Base-by-base conservation (phyloP, 2,888 invertebrate species). In the Tachina lurida region DNA sequence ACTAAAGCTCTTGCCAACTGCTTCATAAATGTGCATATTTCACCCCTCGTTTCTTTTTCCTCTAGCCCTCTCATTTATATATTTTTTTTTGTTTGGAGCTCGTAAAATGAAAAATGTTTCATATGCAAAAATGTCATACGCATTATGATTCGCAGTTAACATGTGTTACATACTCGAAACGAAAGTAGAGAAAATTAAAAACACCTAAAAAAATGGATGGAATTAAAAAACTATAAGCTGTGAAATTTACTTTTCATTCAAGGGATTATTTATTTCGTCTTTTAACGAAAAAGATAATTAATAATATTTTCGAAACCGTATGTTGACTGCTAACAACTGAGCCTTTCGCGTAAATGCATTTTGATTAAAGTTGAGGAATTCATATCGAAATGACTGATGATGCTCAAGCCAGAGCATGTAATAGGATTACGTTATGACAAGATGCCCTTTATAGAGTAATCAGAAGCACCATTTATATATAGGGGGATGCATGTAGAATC, bases 121-220 rank as follows among this genome's bases (percentile, higher is more conserved):
- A 74, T 68, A 86, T 86, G 83, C 86, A 86, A 86, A 86, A 86
- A 80, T 83, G 79, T 86, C 86, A 83, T 60, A 86, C 86, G 86
- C 86, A 86, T 86, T 83, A 83, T 86, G 83, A 83, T 73, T 83
- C 73, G 56, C 75, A 62, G 73, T 76, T 78, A 86, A 83, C 85
- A 86, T 83, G 70, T 86, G 85, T 83, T 83, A 67, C 85, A 67
- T 52, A 60, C 52, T 43, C 22, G 39, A 63, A 60, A 41, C 19
- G 15, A 52, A 68, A 68, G 58, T 47, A 47, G 74, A 15, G 12
- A 22, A 67, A 49, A 65, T 31, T 39, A 43, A 77, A 68, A n/a
- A 63, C 5, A 12, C 10, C 56, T 19, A 45, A 45, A 58, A 39
- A 52, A 71, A 43, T 19, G 17, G 17, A n/a, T 19, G 22, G 15